phyloP scores from a whole-genome alignment of 2,888 invertebrate species.

The Phyllotreta striolata region DNA sequence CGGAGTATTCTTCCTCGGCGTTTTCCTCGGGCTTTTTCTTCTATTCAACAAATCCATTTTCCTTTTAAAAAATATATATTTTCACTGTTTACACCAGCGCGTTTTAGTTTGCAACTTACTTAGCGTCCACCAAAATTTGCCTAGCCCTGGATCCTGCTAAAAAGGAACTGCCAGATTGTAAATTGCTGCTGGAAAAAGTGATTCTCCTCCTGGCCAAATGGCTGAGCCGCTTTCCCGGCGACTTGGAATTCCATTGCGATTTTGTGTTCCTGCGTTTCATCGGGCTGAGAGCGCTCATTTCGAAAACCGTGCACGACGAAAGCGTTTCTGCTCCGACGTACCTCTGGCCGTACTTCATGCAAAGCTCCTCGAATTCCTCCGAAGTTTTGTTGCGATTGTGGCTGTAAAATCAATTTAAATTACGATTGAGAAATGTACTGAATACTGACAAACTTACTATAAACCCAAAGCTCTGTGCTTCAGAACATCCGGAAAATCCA shows the following conservation, averaged over 20 bases:
- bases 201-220: constrained; percentile 79
- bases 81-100: no score
- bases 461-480: constrained; percentile 74
- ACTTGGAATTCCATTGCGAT: constrained; percentile 64
- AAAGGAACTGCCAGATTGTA: constrained; percentile 63
- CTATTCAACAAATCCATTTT: constrained; percentile 59
- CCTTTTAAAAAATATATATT: constrained; percentile 47
- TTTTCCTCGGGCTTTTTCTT: constrained; percentile 50
- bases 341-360: constrained; percentile 72
- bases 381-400: constrained; percentile 74
- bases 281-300: constrained; percentile 69
- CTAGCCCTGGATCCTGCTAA: constrained; percentile 58
- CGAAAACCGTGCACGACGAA: constrained; percentile 70
- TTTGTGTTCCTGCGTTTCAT: constrained; percentile 65
- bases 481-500: constrained; percentile 69
- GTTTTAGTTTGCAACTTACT: constrained; percentile 60
- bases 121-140: constrained; percentile 72
- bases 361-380: constrained; percentile 75
- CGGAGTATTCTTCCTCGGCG: constrained; percentile 62
- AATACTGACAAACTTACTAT: constrained; percentile 72
- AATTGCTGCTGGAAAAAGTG: constrained; percentile 77
- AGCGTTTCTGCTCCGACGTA: constrained; percentile 80
- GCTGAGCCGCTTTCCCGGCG: constrained; percentile 79
- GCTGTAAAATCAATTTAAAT: constrained; percentile 61
- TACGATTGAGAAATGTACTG: not conserved